Percentiles rank a stretch among this genome's conserved stretches.
phyloP scores from a whole-genome alignment of 2,888 invertebrate genomes.

The Stenichneumon culpator region DNA sequence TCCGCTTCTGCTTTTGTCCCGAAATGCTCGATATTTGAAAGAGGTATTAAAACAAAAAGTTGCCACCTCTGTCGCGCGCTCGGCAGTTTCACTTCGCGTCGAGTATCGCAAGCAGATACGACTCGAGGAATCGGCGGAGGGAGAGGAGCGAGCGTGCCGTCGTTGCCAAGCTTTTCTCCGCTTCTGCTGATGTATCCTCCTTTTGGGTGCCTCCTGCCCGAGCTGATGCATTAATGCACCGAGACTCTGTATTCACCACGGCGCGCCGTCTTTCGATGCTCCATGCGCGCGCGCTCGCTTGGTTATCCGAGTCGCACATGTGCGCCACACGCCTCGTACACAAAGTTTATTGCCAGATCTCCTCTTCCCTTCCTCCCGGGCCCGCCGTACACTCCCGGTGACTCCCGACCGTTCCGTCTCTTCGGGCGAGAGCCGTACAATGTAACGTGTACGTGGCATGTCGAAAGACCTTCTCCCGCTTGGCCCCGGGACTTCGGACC shows the following conservation, averaged over 20 bases:
- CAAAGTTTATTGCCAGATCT: constrained; percentile 80
- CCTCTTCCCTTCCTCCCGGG: constrained; percentile 42
- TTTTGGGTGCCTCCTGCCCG: constrained; percentile 22
- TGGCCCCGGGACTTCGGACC: background rate
- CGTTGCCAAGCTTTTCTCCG: constrained; percentile 32
- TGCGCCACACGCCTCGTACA: constrained; percentile 80
- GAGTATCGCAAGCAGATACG: constrained; percentile 14
- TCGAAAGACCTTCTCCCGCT: background rate
- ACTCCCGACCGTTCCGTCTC: constrained; percentile 41
- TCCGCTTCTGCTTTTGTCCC: constrained; percentile 1
- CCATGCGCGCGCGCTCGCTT: constrained; percentile 42
- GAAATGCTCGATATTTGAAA: too few species aligned
- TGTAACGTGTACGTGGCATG: background rate
- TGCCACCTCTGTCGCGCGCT: too few species aligned
- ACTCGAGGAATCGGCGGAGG: constrained; percentile 11
- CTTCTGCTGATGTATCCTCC: constrained; percentile 23
- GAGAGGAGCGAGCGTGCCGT: constrained; percentile 29
- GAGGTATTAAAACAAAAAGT: too few species aligned
- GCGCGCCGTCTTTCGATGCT: constrained; percentile 44
- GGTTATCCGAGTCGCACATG: constrained; percentile 77
- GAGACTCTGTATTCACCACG: constrained; percentile 58
- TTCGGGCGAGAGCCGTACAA: constrained; percentile 8
- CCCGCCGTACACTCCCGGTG: constrained; percentile 25
- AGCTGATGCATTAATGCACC: constrained; percentile 41
- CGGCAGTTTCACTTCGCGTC: too few species aligned